A percentile compares a stretch with the other conserved stretches of the same genome.
phyloP scores from a whole-genome alignment of 1,140 invertebrate genomes.

The Cotesia chilonis region DNA sequence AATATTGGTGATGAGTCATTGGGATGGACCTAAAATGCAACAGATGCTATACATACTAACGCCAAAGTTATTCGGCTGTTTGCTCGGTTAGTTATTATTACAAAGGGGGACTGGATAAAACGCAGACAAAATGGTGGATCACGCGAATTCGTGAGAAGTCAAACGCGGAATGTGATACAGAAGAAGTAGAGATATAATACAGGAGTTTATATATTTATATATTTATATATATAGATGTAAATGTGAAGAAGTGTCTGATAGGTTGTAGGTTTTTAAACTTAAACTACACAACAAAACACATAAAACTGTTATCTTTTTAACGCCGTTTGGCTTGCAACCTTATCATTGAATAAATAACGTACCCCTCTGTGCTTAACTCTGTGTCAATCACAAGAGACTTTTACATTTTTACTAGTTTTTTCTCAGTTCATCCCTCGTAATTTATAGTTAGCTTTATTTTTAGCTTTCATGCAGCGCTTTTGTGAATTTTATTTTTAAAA shows the following conservation, averaged over 20 bases:
- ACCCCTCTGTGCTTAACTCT: slow-evolving; percentile 41
- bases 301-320: slow-evolving; percentile 41
- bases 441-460: slow-evolving; percentile 2
- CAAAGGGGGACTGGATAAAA: no score
- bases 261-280: slow-evolving; percentile 26
- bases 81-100: no score
- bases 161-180: no score
- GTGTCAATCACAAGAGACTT: slow-evolving; percentile 50
- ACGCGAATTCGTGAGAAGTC: no score
- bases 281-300: slow-evolving; percentile 3
- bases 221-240: not conserved
- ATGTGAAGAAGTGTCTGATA: not conserved
- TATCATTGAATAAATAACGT: slow-evolving; percentile 52
- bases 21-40: not conserved
- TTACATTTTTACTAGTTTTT: slow-evolving; percentile 36
- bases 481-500: no score
- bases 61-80: not conserved
- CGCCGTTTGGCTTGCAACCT: slow-evolving; percentile 45
- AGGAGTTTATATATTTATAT: not conserved
- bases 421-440: slow-evolving; percentile 17
- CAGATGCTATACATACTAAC: no score
- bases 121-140: no score
- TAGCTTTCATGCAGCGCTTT: no score
- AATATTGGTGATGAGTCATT: slow-evolving; percentile 24
- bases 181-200: not conserved